These are phyloP conservation scores for Indicator maculatus DNA, from an alignment of 2,113 vertebrate species.

Conservation along the genomic window DNA sequence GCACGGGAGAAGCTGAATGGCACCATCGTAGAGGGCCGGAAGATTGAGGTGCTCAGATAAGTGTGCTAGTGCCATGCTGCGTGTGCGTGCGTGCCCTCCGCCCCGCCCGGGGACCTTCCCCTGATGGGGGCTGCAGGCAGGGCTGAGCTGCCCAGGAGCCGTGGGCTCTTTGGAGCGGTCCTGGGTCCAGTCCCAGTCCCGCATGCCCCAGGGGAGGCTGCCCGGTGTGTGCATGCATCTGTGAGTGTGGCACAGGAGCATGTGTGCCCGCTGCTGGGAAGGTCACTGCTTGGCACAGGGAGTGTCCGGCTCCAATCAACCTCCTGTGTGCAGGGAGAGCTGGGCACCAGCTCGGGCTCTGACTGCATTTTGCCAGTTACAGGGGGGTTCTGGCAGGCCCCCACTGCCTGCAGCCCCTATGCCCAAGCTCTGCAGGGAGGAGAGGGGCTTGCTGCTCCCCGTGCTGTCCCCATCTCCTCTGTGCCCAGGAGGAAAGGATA, in stretches of 20 bases:
- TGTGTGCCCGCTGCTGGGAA: background rate
- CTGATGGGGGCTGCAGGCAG: background rate
- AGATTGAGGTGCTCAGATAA: conserved; percentile 97
- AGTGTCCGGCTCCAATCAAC: background rate
- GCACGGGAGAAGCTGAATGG: conserved; percentile 99
- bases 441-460: background rate
- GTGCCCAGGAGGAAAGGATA: background rate
- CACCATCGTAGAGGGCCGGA: conserved; percentile 99
- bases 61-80: conserved; percentile 68
- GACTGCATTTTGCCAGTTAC: fast-evolving
- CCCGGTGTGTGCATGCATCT: background rate
- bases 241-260: background rate
- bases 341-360: background rate
- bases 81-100: background rate
- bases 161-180: background rate
- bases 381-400: background rate
- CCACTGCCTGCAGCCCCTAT: background rate
- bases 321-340: background rate
- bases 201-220: background rate
- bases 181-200: background rate
- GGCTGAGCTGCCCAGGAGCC: background rate
- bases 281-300: background rate
- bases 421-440: background rate
- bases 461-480: background rate
- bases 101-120: background rate